phyloP scores from a whole-genome alignment of 1,140 invertebrate genomes.

The Papilio machaon region DNA sequence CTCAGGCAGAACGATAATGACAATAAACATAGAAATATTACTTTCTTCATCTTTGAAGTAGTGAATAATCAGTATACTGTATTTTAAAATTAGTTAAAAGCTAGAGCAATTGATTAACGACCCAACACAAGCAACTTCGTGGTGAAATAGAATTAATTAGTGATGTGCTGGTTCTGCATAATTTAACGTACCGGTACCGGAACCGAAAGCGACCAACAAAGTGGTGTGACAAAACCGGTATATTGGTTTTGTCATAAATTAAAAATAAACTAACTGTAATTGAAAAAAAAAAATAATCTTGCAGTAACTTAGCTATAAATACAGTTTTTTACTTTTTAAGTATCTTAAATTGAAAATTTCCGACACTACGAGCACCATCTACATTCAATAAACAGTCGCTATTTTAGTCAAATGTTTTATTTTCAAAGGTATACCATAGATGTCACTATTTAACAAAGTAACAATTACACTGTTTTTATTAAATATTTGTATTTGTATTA shows the following conservation, averaged over 20 bases:
- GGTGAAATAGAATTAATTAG: conserved; percentile 37
- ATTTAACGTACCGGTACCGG: neutral
- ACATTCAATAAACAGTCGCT: neutral
- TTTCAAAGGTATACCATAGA: neutral
- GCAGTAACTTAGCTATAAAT: neutral
- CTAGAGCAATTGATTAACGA: conserved; percentile 28
- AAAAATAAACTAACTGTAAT: neutral
- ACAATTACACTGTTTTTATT: too few relatives aligned
- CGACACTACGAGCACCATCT: neutral
- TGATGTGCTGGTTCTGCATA: conserved; percentile 15
- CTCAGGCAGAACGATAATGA: conserved; percentile 62
- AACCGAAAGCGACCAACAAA: neutral
- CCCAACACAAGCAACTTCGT: conserved; percentile 32
- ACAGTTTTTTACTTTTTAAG: too few relatives aligned
- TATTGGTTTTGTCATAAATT: neutral
- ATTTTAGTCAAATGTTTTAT: neutral
- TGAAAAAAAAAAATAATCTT: neutral
- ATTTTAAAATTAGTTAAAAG: conserved; percentile 36
- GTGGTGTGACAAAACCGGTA: neutral
- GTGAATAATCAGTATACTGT: conserved; percentile 26
- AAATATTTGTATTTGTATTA: too few relatives aligned
- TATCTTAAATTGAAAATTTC: too few relatives aligned
- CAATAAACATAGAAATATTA: conserved; percentile 69
- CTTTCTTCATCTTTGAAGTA: conserved; percentile 65
- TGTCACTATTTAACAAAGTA: neutral